Percentiles rank a stretch among this genome's conserved stretches.
Evolutionary conservation across 2,888 invertebrate species (phyloP).

Genomic region (Oligia strigilis): DNA sequence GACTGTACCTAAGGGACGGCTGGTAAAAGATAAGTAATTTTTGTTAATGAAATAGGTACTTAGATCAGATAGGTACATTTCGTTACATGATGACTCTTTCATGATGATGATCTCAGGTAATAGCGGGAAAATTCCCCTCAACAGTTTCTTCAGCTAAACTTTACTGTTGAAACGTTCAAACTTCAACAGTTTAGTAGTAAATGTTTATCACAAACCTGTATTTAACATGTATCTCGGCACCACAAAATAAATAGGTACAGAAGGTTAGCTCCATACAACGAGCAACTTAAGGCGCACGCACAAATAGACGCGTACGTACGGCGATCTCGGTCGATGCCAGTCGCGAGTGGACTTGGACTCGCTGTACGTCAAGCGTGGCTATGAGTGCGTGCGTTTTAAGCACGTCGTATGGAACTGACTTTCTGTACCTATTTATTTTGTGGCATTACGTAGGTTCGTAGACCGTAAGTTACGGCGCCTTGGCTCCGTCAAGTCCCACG

Average conservation of each 20-base stretch:
- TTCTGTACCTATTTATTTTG: constrained; percentile 10
- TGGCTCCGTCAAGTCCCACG: constrained; percentile 64
- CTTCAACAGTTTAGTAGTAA: constrained; percentile 15
- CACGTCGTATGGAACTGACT: not conserved
- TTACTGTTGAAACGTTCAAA: constrained; percentile 20
- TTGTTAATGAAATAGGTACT: not conserved
- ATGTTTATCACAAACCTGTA: constrained; percentile 29
- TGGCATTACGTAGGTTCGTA: constrained; percentile 42
- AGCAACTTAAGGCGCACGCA: not conserved
- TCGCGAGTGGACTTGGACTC: constrained; percentile 1
- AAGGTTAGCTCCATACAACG: not conserved
- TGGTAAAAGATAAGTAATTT: not conserved
- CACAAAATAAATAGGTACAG: not conserved
- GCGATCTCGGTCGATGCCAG: not conserved
- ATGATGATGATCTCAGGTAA: not conserved
- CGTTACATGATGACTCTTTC: not conserved
- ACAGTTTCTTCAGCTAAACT: constrained; percentile 2
- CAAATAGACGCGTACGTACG: too few relatives aligned
- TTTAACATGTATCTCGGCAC: constrained; percentile 21
- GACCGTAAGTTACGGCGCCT: constrained; percentile 64
- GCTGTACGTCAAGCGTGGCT: not conserved
- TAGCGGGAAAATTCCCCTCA: not conserved
- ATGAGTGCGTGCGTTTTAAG: not conserved
- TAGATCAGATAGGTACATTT: not conserved
- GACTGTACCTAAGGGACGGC: not conserved